Conservation (phyloP, 2,888 invertebrate species). For the Epistrophe grossulariae region DNA sequence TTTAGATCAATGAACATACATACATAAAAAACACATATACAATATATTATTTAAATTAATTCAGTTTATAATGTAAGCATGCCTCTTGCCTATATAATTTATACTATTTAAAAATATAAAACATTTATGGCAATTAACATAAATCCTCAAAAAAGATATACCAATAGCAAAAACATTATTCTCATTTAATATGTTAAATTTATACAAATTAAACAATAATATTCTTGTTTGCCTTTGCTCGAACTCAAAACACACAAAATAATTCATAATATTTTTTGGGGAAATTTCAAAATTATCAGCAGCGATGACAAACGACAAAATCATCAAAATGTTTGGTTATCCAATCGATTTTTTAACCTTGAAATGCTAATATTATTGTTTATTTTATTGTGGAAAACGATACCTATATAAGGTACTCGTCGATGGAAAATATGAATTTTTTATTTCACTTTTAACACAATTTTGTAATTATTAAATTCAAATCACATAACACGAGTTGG, state of each 20-base stretch:
- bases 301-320: not conserved
- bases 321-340: not conserved
- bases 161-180: not conserved
- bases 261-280: not conserved
- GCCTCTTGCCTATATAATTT: too few species aligned
- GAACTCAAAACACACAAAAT: not conserved
- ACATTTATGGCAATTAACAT: not conserved
- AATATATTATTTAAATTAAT: not conserved
- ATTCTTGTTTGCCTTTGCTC: not conserved
- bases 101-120: too few species aligned
- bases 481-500: slow-evolving; percentile 22
- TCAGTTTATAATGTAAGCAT: not conserved
- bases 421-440: slow-evolving; percentile 24
- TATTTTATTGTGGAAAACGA: slow-evolving; percentile 1
- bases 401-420: not conserved
- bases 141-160: not conserved
- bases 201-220: slow-evolving; percentile 7
- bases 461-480: slow-evolving; percentile 22
- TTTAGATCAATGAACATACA: not conserved
- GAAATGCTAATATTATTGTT: not conserved
- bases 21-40: not conserved
- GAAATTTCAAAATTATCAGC: slow-evolving; percentile 8
- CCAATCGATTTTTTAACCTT: slow-evolving; percentile 11
- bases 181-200: not conserved
- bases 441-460: not conserved